Conservation (phyloP, 2,888 invertebrate species). For the Amphipyra berbera region DNA sequence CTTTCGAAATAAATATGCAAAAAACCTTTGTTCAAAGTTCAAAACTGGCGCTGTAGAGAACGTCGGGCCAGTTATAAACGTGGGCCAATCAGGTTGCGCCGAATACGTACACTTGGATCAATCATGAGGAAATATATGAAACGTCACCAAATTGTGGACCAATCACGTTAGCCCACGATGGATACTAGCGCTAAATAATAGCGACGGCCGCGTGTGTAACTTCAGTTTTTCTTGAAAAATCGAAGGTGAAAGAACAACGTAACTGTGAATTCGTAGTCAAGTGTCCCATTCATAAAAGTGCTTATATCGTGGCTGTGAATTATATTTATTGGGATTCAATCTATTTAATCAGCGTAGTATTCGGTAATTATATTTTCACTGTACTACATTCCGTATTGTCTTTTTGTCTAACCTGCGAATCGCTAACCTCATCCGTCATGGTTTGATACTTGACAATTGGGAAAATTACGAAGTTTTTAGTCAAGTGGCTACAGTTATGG, state of each 20-base stretch:
- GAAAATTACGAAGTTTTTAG: slow-evolving; percentile 5
- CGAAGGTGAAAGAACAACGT: slow-evolving; percentile 73
- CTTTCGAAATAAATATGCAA: slow-evolving; percentile 32
- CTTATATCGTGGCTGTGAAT: slow-evolving; percentile 78
- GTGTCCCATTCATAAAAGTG: slow-evolving; percentile 73
- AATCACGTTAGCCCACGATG: slow-evolving; percentile 91
- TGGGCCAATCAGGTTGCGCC: slow-evolving; percentile 92
- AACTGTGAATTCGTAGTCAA: slow-evolving; percentile 69
- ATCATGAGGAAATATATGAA: slow-evolving; percentile 71
- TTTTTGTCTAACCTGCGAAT: slow-evolving; percentile 7
- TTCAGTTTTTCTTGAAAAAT: slow-evolving; percentile 85
- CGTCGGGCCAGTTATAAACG: slow-evolving; percentile 86
- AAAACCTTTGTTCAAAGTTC: slow-evolving; percentile 69
- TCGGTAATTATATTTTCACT: slow-evolving; percentile 68
- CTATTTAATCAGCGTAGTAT: slow-evolving; percentile 57
- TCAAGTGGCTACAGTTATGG: neutral
- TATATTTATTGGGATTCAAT: slow-evolving; percentile 60
- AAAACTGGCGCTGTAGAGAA: slow-evolving; percentile 75
- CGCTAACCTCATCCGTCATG: slow-evolving; percentile 38
- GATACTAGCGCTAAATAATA: slow-evolving; percentile 89
- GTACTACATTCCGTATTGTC: slow-evolving; percentile 17
- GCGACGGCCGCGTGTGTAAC: slow-evolving; percentile 82
- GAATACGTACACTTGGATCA: slow-evolving; percentile 88
- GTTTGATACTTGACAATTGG: slow-evolving; percentile 16
- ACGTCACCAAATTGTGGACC: slow-evolving; percentile 85